A percentile compares a stretch with the other conserved stretches of the same genome.
phyloP scores from a whole-genome alignment of 2,888 invertebrate species.

The Sinotaia quadrata region DNA sequence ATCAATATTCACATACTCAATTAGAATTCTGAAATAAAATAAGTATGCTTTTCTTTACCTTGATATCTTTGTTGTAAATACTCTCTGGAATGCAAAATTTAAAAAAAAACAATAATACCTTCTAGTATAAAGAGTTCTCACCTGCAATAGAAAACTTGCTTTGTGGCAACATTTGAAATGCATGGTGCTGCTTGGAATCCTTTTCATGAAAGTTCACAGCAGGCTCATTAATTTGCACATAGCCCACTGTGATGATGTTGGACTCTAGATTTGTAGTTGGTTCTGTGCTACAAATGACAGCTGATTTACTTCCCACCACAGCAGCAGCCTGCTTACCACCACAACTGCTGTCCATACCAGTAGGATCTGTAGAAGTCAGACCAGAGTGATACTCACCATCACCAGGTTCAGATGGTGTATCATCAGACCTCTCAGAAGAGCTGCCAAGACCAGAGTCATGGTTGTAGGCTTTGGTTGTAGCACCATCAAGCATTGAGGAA shows the following conservation, averaged over 20 bases:
- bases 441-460: constrained; percentile 67
- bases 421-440: constrained; percentile 64
- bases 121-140: too few species aligned
- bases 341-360: constrained; percentile 14
- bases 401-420: constrained; percentile 61
- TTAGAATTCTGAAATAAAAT: too few species aligned
- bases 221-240: constrained; percentile 43
- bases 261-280: constrained; percentile 16
- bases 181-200: constrained; percentile 6
- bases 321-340: constrained; percentile 4
- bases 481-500: constrained; percentile 47
- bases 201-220: constrained; percentile 15
- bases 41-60: too few species aligned
- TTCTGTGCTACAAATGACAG: constrained; percentile 28
- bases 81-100: too few species aligned
- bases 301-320: constrained; percentile 9
- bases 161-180: too few species aligned
- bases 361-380: neutral
- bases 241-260: constrained; percentile 55
- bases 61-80: too few species aligned
- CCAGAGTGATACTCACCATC: constrained; percentile 52
- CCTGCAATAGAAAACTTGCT: too few species aligned
- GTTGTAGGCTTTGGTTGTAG: constrained; percentile 54
- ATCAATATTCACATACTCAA: too few species aligned
- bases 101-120: too few species aligned